phyloP scores from a whole-genome alignment of 1,140 invertebrate genomes.

The Helicorthomorpha holstii region DNA sequence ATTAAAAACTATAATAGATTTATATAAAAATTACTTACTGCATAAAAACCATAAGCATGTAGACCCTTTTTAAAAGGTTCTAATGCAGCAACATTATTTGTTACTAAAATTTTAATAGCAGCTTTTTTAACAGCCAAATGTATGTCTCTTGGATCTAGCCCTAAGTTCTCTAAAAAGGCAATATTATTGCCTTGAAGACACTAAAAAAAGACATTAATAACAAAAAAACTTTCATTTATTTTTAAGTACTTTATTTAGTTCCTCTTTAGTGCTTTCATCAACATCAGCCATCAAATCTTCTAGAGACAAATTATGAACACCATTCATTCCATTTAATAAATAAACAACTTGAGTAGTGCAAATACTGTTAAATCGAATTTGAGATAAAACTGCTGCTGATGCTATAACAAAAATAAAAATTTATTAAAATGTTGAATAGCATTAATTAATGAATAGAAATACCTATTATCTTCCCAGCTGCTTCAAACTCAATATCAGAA shows the following conservation, averaged over 20 bases:
- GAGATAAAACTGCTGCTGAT: no score
- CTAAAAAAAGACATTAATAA: not conserved
- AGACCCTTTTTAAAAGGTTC: not conserved
- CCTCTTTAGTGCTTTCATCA: no score
- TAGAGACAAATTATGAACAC: no score
- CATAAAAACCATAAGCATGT: not conserved
- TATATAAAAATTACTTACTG: not conserved
- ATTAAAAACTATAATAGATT: not conserved
- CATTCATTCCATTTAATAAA: no score
- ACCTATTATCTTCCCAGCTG: no score
- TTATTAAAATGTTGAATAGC: no score
- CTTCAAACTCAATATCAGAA: no score
- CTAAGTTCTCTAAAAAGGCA: not conserved
- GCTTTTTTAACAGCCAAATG: not conserved
- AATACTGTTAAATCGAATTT: no score
- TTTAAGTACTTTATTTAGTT: not conserved
- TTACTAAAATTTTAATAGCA: not conserved
- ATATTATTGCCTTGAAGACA: not conserved
- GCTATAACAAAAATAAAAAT: no score
- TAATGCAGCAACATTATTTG: not conserved
- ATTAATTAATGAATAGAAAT: no score
- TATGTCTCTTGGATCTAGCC: not conserved
- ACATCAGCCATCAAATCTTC: no score
- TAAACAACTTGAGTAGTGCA: no score
- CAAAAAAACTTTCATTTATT: not conserved